A percentile compares a stretch with the other conserved stretches of the same genome.
phyloP scores from a whole-genome alignment of 2,113 vertebrate species.

The Pelusios castaneus region DNA sequence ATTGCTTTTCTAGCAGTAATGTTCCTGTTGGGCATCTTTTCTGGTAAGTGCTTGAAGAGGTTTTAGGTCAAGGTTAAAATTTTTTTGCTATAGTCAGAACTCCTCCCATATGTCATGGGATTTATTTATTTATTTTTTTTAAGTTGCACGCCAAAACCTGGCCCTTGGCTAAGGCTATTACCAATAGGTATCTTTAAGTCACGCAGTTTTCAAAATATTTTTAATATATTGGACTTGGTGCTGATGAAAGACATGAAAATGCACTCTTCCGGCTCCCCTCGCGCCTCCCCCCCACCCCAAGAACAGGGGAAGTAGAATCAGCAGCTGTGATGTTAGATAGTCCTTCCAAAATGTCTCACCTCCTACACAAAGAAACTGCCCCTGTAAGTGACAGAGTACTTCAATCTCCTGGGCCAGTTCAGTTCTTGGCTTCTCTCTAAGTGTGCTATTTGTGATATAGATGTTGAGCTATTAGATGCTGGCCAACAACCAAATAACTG shows the following conservation, averaged over 20 bases:
- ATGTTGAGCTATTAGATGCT: background rate
- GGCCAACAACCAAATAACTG: background rate
- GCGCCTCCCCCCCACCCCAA: too few species aligned
- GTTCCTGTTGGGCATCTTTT: slow-evolving; percentile 28
- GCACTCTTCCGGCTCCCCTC: background rate
- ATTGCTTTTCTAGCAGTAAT: slow-evolving; percentile 36
- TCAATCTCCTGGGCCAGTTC: background rate
- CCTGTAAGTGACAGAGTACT: background rate
- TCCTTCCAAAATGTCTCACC: background rate
- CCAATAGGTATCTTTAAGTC: background rate
- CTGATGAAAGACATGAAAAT: slow-evolving; percentile 5
- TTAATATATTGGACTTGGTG: slow-evolving; percentile 10
- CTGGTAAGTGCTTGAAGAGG: background rate
- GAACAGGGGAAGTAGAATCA: background rate
- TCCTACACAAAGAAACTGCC: background rate
- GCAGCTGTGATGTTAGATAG: background rate
- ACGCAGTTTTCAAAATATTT: slow-evolving; percentile 21
- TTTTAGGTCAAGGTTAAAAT: background rate
- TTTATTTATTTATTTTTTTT: background rate
- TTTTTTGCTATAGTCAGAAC: background rate
- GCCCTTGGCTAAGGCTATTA: background rate
- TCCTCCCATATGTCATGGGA: slow-evolving; percentile 31
- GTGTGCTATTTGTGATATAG: background rate
- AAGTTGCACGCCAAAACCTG: background rate
- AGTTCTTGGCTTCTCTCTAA: background rate